These are phyloP conservation scores for Tanypteryx hageni DNA, from an alignment of 2,888 invertebrate genomes.

Conservation along the genomic window DNA sequence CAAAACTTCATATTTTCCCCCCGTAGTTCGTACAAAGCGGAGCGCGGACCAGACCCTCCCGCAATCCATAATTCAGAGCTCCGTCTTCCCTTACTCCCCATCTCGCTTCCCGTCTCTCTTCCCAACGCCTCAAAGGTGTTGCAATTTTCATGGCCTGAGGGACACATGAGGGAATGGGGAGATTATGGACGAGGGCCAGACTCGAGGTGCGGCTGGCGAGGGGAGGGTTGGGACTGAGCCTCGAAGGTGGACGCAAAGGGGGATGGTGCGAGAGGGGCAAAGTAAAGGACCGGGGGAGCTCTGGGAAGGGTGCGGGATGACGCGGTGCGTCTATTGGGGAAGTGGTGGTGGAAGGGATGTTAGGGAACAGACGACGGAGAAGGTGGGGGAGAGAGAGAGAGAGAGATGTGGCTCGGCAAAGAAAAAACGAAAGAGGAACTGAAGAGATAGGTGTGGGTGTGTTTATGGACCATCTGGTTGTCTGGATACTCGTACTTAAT, in stretches of 20 bases:
- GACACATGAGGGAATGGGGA: background rate
- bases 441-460: background rate
- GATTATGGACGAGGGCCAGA: background rate
- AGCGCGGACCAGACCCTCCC: background rate
- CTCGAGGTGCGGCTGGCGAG: background rate
- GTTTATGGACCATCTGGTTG: slow-evolving; percentile 1
- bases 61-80: slow-evolving; percentile 18
- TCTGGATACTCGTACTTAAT: background rate
- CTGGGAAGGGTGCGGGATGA: background rate
- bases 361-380: background rate
- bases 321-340: background rate
- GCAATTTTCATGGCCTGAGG: slow-evolving; percentile 17
- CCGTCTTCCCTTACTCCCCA: background rate
- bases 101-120: background rate
- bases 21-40: background rate
- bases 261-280: background rate
- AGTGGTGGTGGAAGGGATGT: slow-evolving; percentile 2
- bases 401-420: background rate
- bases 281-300: background rate
- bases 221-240: background rate
- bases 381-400: background rate
- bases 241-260: background rate
- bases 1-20: slow-evolving; percentile 6
- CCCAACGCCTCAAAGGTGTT: slow-evolving; percentile 20
- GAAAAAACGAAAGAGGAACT: slow-evolving; percentile 17